Percentiles rank a stretch among this genome's conserved stretches.
Conservation (phyloP, 2,888 invertebrate genomes). For the Theodoxus fluviatilis region DNA sequence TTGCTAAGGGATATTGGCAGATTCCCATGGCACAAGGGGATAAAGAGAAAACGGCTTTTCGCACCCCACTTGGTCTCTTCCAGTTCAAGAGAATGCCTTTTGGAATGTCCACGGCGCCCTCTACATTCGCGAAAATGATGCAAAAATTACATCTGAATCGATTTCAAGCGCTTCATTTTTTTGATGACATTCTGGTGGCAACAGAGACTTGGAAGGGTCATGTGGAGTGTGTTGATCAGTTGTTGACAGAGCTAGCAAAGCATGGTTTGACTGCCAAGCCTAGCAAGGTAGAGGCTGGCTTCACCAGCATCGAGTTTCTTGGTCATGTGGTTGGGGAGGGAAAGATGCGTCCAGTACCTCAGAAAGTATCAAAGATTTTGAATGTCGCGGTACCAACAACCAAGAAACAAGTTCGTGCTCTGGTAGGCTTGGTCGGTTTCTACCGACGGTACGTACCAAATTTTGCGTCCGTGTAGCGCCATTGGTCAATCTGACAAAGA, state of each 20-base stretch:
- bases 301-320: not conserved
- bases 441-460: not conserved
- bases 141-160: not conserved
- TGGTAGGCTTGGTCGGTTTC: not conserved
- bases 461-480: not conserved
- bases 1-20: slow-evolving; percentile 31
- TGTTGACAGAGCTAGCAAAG: not conserved
- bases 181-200: slow-evolving; percentile 4
- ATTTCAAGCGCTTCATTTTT: not conserved
- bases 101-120: too few relatives aligned
- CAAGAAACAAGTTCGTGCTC: not conserved
- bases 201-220: not conserved
- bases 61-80: slow-evolving; percentile 25
- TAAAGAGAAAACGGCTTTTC: slow-evolving; percentile 25
- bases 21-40: slow-evolving; percentile 18
- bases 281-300: not conserved
- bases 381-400: not conserved
- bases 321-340: slow-evolving; percentile 6
- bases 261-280: not conserved
- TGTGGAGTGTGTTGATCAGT: not conserved
- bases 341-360: not conserved
- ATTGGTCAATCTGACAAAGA: not conserved
- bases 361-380: slow-evolving; percentile 7
- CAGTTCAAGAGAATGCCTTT: slow-evolving; percentile 27
- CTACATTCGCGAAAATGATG: too few relatives aligned